Conservation (phyloP, 1,140 invertebrate species). For the Lepidostoma basale region DNA sequence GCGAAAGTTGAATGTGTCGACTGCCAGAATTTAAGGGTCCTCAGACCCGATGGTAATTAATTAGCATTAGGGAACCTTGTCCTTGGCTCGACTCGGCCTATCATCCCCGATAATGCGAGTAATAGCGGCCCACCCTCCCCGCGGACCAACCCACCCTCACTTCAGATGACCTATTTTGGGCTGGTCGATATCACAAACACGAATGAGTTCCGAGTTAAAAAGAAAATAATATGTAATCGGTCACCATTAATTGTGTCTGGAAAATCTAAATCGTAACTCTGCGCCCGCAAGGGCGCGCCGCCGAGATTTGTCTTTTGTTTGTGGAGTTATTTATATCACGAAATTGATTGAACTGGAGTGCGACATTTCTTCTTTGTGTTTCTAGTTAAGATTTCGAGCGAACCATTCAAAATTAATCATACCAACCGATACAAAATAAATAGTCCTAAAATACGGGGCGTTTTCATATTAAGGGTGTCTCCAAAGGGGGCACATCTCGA, state of each 20-base stretch:
- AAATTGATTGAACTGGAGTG: no score
- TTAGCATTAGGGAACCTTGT: background rate
- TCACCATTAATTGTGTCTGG: conserved; percentile 19
- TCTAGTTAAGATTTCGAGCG: no score
- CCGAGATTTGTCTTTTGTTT: background rate
- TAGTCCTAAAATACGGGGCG: no score
- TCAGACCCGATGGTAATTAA: no score
- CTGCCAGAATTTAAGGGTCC: no score
- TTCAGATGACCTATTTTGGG: conserved; percentile 28
- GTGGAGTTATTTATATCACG: background rate
- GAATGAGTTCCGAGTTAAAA: conserved; percentile 11
- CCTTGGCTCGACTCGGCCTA: conserved; percentile 5
- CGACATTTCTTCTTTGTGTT: no score
- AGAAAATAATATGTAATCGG: conserved; percentile 18
- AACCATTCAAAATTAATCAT: no score
- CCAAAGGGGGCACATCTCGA: no score
- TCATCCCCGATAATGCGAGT: conserved; percentile 2
- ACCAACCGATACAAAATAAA: no score
- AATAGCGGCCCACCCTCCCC: background rate
- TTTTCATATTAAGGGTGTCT: no score
- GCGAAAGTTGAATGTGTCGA: no score
- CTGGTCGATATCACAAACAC: conserved; percentile 27
- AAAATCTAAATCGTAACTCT: background rate
- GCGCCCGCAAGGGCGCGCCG: background rate
- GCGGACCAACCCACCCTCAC: background rate